Conservation (phyloP, 23 tunicate genomes). For the Oikopleura vanhoeffeni region DNA sequence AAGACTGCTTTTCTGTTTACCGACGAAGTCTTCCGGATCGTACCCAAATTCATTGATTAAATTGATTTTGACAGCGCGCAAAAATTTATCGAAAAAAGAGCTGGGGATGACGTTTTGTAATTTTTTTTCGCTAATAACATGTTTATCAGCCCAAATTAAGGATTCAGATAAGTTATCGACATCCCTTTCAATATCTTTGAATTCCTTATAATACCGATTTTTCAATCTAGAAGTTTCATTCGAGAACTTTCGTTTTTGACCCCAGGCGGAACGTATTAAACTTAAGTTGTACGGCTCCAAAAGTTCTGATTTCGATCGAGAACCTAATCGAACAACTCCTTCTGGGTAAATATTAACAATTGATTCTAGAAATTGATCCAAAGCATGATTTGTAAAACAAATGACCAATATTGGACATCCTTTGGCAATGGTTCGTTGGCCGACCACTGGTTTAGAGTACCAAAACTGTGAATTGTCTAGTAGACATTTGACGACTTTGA, state of each 20-base stretch:
- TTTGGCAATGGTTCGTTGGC: not conserved
- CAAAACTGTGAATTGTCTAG: constrained; percentile 22
- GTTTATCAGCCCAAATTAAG: not conserved
- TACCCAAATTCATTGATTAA: too few species aligned
- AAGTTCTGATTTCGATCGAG: constrained; percentile 36
- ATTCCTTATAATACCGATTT: not conserved
- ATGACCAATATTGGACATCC: constrained; percentile 37
- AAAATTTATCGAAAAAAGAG: too few species aligned
- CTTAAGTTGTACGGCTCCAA: constrained; percentile 24
- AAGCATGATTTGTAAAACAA: constrained; percentile 85
- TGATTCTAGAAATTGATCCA: constrained; percentile 86
- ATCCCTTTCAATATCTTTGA: not conserved
- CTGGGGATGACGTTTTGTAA: not conserved
- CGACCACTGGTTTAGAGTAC: not conserved
- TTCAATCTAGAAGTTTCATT: not conserved
- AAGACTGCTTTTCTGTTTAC: too few species aligned
- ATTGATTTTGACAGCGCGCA: too few species aligned
- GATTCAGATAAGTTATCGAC: not conserved
- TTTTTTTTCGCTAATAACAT: not conserved
- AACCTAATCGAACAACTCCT: constrained; percentile 52
- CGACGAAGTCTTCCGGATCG: too few species aligned
- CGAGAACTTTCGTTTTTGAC: not conserved
- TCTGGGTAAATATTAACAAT: constrained; percentile 18
- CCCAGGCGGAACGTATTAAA: not conserved
- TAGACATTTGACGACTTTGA: constrained; percentile 11